These are phyloP conservation scores for Drosophila merina DNA, from an alignment of 2,888 invertebrate species.

Conservation along the genomic window DNA sequence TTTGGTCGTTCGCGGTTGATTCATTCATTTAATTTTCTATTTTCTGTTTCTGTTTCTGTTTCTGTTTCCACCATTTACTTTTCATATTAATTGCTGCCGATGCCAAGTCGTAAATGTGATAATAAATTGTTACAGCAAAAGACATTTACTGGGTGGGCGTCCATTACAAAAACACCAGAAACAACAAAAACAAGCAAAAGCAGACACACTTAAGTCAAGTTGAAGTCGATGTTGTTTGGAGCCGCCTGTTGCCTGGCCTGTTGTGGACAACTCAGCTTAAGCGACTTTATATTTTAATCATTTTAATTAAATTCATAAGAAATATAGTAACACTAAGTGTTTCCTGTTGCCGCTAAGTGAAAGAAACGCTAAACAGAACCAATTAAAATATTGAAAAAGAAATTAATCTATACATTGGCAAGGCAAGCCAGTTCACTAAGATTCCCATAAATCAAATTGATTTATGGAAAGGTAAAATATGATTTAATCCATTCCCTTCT, in stretches of 20 bases:
- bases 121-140: slow-evolving; percentile 76
- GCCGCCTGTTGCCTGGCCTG: slow-evolving; percentile 20
- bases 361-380: slow-evolving; percentile 23
- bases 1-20: slow-evolving; percentile 57
- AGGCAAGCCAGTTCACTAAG: slow-evolving; percentile 13
- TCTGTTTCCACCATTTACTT: slow-evolving; percentile 49
- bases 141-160: slow-evolving; percentile 66
- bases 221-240: slow-evolving; percentile 43
- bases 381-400: slow-evolving; percentile 36
- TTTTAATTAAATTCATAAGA: slow-evolving; percentile 49
- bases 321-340: slow-evolving; percentile 42
- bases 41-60: slow-evolving; percentile 19
- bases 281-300: slow-evolving; percentile 30
- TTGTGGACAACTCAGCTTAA: slow-evolving; percentile 25
- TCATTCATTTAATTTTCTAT: slow-evolving; percentile 72
- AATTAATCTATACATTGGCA: slow-evolving; percentile 27
- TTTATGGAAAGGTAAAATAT: neutral
- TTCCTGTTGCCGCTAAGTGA: slow-evolving; percentile 40
- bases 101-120: slow-evolving; percentile 73
- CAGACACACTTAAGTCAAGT: slow-evolving; percentile 46
- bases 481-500: neutral
- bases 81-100: slow-evolving; percentile 72
- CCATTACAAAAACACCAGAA: slow-evolving; percentile 30
- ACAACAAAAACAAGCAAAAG: neutral
- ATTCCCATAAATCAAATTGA: slow-evolving; percentile 11